Evolutionary conservation across 1,140 invertebrate genomes (phyloP).

Genomic region (Orius insidiosus): DNA sequence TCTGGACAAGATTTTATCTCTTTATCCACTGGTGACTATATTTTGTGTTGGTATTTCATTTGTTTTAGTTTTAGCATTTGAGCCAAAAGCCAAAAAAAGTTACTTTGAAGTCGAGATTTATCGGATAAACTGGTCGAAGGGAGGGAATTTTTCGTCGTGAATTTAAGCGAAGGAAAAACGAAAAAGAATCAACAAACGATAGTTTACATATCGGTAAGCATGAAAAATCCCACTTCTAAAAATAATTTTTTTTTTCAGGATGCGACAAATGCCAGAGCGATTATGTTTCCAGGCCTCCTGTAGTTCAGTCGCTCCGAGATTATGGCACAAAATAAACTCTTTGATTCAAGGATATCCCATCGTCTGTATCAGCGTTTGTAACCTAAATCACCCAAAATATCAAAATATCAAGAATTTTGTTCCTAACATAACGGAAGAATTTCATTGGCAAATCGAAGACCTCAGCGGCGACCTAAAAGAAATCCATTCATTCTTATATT

Average conservation of each 20-base stretch:
- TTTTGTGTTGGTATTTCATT: background rate
- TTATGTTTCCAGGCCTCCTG: constrained; percentile 10
- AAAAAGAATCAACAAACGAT: constrained; percentile 1
- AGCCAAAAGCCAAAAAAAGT: background rate
- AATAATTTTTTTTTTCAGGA: constrained; percentile 3
- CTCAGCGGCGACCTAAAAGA: constrained; percentile 7
- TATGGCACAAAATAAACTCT: background rate
- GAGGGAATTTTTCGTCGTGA: constrained; percentile 10
- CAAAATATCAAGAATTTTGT: constrained; percentile 5
- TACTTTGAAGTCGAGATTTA: constrained; percentile 8
- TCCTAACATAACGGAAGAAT: constrained; percentile 1
- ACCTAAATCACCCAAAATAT: background rate
- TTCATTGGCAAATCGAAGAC: constrained; percentile 11
- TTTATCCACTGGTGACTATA: background rate
- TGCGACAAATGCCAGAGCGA: background rate
- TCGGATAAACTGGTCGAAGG: constrained; percentile 2
- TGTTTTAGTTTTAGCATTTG: constrained; percentile 4
- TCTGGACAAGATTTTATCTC: constrained; percentile 4
- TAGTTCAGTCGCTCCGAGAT: background rate
- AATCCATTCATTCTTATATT: constrained; percentile 2
- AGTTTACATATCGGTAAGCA: constrained; percentile 13
- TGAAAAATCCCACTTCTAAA: too few relatives aligned
- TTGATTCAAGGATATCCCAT: constrained; percentile 8
- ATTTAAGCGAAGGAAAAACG: background rate
- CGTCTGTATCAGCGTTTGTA: constrained; percentile 9